Evolutionary conservation across 2,113 vertebrate genomes (phyloP).

Genomic region (Brachypteracias leptosomus): DNA sequence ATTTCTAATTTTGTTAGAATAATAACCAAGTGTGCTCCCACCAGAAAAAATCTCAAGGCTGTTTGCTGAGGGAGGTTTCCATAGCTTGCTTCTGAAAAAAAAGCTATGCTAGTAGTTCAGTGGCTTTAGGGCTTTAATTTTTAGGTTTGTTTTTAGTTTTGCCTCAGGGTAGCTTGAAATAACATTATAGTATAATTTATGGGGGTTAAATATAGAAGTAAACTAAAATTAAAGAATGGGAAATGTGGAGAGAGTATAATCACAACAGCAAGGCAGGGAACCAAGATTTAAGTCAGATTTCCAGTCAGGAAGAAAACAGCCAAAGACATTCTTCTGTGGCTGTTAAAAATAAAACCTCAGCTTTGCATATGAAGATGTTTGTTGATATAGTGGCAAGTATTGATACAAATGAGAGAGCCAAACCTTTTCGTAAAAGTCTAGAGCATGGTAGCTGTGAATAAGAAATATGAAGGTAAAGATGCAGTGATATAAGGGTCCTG

Average conservation of each 20-base stretch:
- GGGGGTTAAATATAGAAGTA: neutral
- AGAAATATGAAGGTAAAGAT: neutral
- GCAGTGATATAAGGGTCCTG: neutral
- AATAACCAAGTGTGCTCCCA: neutral
- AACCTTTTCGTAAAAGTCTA: neutral
- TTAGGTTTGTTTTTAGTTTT: neutral
- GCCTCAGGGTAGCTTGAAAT: neutral
- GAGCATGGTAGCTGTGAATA: neutral
- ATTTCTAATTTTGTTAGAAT: neutral
- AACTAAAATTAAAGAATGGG: neutral
- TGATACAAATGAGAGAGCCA: neutral
- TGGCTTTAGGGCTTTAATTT: neutral
- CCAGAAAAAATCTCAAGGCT: neutral
- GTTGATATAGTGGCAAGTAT: neutral
- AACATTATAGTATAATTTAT: neutral
- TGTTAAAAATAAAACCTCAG: neutral
- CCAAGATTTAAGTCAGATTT: neutral
- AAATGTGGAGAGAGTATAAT: neutral
- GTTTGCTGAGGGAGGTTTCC: neutral
- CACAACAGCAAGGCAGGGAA: neutral
- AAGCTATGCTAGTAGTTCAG: neutral
- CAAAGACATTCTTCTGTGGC: neutral
- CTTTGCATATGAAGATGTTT: neutral
- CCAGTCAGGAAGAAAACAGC: neutral
- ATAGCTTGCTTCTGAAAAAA: neutral